Percentiles rank a stretch among this genome's conserved stretches.
phyloP scores from a whole-genome alignment of 2,888 invertebrate species.

The Tryphoninae sp. region DNA sequence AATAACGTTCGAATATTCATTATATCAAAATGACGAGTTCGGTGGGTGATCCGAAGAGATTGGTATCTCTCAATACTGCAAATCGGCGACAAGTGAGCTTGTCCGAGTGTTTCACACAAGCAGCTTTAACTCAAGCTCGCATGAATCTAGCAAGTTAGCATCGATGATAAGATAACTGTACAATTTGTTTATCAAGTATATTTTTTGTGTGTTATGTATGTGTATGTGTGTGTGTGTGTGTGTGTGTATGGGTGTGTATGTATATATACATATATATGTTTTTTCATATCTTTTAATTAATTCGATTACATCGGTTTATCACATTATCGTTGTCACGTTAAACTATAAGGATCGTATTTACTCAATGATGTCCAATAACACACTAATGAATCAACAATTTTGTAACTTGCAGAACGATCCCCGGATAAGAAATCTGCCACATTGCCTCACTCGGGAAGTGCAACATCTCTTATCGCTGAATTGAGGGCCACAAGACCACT shows the following conservation, averaged over 20 bases:
- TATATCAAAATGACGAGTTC: conserved; percentile 70
- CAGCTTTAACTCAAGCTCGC: conserved; percentile 77
- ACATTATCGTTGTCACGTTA: background rate
- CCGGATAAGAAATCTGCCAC: conserved; percentile 77
- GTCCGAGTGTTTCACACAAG: conserved; percentile 78
- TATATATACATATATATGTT: background rate
- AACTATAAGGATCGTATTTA: background rate
- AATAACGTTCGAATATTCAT: conserved; percentile 11
- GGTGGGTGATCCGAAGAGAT: conserved; percentile 73
- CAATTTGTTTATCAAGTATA: background rate
- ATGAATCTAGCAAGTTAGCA: conserved; percentile 79
- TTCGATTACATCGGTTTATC: conserved; percentile 28
- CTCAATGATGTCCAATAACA: conserved; percentile 10
- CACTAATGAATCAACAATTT: background rate
- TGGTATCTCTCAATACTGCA: conserved; percentile 72
- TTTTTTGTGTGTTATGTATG: background rate
- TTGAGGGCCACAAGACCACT: conserved; percentile 77
- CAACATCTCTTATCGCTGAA: conserved; percentile 70
- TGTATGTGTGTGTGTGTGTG: too few species aligned
- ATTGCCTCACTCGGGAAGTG: conserved; percentile 74
- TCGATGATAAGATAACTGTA: conserved; percentile 26
- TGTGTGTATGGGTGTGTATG: too few species aligned
- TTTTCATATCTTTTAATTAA: background rate
- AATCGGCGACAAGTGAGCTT: conserved; percentile 75
- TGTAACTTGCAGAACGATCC: conserved; percentile 74